A percentile compares a stretch with the other conserved stretches of the same genome.
Evolutionary conservation across 1,140 invertebrate genomes (phyloP).

Genomic region (Drosophila navojoa): DNA sequence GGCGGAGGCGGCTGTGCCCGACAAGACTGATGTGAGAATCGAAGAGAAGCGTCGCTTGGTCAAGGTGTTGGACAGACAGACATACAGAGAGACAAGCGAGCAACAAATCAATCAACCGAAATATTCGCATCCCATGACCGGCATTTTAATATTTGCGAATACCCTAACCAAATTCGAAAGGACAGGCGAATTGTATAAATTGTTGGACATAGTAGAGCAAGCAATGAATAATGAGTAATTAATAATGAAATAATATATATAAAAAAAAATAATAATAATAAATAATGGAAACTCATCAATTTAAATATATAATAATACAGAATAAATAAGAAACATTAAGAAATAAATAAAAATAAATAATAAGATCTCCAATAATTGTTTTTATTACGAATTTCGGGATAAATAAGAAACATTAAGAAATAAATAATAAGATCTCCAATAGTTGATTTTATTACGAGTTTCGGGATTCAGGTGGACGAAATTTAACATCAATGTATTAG

Average conservation of each 20-base stretch:
- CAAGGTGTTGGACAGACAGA: conserved; percentile 26
- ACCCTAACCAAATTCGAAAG: background rate
- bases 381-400: too few species aligned
- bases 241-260: too few species aligned
- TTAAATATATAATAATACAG: background rate
- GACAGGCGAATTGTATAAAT: background rate
- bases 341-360: background rate
- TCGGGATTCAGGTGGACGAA: too few species aligned
- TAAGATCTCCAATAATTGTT: too few species aligned
- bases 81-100: conserved; percentile 13
- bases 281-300: too few species aligned
- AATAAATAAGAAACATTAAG: background rate
- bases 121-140: conserved; percentile 55
- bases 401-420: background rate
- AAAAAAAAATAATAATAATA: background rate
- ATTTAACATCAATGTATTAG: too few species aligned
- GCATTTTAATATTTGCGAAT: conserved; percentile 56
- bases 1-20: background rate
- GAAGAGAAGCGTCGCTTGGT: conserved; percentile 7
- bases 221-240: background rate
- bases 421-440: too few species aligned
- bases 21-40: background rate
- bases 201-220: background rate
- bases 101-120: conserved; percentile 73
- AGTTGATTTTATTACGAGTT: too few species aligned